phyloP scores from a whole-genome alignment of 2,888 invertebrate genomes.

The Dynastes hyllus region DNA sequence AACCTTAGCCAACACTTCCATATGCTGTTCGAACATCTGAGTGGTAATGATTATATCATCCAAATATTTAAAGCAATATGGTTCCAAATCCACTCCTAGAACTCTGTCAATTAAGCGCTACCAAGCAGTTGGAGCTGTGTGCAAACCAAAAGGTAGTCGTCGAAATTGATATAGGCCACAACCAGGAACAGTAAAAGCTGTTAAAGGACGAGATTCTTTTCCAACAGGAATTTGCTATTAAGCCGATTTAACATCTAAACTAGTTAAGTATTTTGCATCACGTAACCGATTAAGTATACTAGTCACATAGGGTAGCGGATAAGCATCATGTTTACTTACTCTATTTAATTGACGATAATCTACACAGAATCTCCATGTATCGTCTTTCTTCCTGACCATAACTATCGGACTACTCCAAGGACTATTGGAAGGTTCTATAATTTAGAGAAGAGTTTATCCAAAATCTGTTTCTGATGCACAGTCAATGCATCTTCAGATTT shows the following conservation, averaged over 20 bases:
- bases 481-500: neutral
- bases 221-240: conserved; percentile 60
- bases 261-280: conserved; percentile 61
- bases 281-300: conserved; percentile 61
- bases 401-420: conserved; percentile 55
- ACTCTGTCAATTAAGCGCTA: conserved; percentile 60
- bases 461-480: conserved; percentile 52
- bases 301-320: conserved; percentile 61
- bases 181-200: conserved; percentile 55
- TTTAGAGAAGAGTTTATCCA: conserved; percentile 48
- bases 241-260: conserved; percentile 61
- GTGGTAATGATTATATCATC: neutral
- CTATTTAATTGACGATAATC: conserved; percentile 62
- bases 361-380: conserved; percentile 60
- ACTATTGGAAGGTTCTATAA: conserved; percentile 57
- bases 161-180: conserved; percentile 55
- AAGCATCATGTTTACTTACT: conserved; percentile 61
- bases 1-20: neutral
- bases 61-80: too few relatives aligned
- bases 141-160: conserved; percentile 61
- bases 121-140: conserved; percentile 59
- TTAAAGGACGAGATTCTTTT: conserved; percentile 45
- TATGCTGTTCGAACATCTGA: neutral
- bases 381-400: conserved; percentile 56
- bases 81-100: conserved; percentile 54